Evolutionary conservation across 2,888 invertebrate species (phyloP).

Genomic region (Tenthredo amoena): DNA sequence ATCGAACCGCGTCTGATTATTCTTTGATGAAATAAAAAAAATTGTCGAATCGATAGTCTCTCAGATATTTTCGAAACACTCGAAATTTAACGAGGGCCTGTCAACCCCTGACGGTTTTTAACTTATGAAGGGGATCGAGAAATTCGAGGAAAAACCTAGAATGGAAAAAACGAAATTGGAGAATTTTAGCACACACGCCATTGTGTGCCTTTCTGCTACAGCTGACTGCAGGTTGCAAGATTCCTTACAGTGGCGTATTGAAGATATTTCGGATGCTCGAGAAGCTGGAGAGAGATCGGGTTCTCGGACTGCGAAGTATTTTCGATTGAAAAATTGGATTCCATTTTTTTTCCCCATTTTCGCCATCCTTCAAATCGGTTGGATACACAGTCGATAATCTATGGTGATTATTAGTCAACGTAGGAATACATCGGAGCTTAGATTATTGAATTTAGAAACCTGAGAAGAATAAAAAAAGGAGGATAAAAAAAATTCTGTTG

Average conservation of each 20-base stretch:
- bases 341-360: neutral
- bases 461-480: neutral
- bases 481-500: neutral
- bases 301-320: neutral
- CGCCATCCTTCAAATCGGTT: neutral
- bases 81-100: no score
- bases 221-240: slow-evolving; percentile 20
- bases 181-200: slow-evolving; percentile 5
- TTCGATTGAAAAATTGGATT: neutral
- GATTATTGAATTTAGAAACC: neutral
- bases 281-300: neutral
- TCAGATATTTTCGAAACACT: no score
- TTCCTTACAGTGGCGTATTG: slow-evolving; percentile 38
- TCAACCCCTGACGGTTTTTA: neutral
- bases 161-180: neutral
- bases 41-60: no score
- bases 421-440: neutral
- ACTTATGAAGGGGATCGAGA: no score
- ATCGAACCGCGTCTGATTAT: no score
- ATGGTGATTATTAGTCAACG: neutral
- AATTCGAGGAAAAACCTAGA: no score
- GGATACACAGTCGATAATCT: neutral
- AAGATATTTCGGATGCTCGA: slow-evolving; percentile 21
- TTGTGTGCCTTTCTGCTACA: slow-evolving; percentile 18
- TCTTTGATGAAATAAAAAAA: no score